Conservation (phyloP, 2,888 invertebrate species). For the Drosophila nigricruria region DNA sequence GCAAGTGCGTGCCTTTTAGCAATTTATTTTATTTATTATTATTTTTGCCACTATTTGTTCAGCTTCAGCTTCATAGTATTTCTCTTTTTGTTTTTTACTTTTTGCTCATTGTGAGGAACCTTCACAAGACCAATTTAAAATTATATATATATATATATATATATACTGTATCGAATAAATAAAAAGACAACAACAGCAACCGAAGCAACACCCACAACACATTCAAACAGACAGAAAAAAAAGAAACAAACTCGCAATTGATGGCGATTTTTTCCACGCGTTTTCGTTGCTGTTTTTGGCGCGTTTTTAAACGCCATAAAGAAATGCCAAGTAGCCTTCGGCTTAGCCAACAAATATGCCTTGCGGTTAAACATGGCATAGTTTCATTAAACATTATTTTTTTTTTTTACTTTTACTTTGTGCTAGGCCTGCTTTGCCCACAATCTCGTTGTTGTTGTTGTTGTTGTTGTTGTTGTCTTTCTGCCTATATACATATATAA, state of each 20-base stretch:
- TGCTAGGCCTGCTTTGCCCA: slow-evolving; percentile 44
- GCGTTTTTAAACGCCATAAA: slow-evolving; percentile 46
- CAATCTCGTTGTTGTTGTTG: background rate
- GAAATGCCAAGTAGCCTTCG: slow-evolving; percentile 67
- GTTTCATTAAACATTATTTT: slow-evolving; percentile 40
- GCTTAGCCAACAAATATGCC: slow-evolving; percentile 38
- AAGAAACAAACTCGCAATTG: slow-evolving; percentile 26
- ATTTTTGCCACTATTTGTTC: slow-evolving; percentile 52
- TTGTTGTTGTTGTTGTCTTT: slow-evolving; percentile 3
- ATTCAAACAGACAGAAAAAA: slow-evolving; percentile 17
- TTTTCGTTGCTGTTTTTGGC: slow-evolving; percentile 4
- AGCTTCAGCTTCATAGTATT: slow-evolving; percentile 52
- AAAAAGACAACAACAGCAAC: slow-evolving; percentile 11
- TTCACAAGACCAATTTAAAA: slow-evolving; percentile 46
- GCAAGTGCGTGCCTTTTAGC: slow-evolving; percentile 61
- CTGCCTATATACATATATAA: slow-evolving; percentile 34
- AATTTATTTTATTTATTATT: slow-evolving; percentile 51
- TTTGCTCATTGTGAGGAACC: slow-evolving; percentile 56
- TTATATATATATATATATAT: slow-evolving; percentile 1
- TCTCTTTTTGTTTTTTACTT: slow-evolving; percentile 22
- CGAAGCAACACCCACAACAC: slow-evolving; percentile 63
- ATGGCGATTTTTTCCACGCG: slow-evolving; percentile 21
- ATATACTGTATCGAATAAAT: slow-evolving; percentile 1
- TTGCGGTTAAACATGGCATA: slow-evolving; percentile 69
- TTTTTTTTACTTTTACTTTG: slow-evolving; percentile 49